A percentile compares a stretch with the other conserved stretches of the same genome.
phyloP scores from a whole-genome alignment of 2,113 vertebrate species.

The pig (Sus scrofa) region T2T-Sscrofa CM000812.6:176949501-176950000 shows the following conservation, averaged over 20 bases:
- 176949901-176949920: not conserved
- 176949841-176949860: not conserved
- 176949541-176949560: not conserved
- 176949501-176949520: not conserved
- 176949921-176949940: not conserved
- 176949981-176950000: not conserved
- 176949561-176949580: not conserved
- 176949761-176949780: not conserved
- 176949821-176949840: not conserved
- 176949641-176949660: not conserved
- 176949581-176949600: not conserved
- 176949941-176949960: conserved; percentile 29
- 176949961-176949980: not conserved
- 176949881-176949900: not conserved
- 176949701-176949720: too few relatives aligned
- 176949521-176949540: not conserved
- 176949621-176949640: not conserved
- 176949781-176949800: not conserved
- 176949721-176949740: not conserved
- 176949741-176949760: not conserved
- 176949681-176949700: too few relatives aligned
- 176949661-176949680: not conserved
- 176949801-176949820: not conserved
- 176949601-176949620: not conserved
- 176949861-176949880: not conserved